Percentiles rank a stretch among this genome's conserved stretches.
These are phyloP conservation scores for Drosophila aff. DNA, from an alignment of 1,140 invertebrate species.

Conservation along the genomic window DNA sequence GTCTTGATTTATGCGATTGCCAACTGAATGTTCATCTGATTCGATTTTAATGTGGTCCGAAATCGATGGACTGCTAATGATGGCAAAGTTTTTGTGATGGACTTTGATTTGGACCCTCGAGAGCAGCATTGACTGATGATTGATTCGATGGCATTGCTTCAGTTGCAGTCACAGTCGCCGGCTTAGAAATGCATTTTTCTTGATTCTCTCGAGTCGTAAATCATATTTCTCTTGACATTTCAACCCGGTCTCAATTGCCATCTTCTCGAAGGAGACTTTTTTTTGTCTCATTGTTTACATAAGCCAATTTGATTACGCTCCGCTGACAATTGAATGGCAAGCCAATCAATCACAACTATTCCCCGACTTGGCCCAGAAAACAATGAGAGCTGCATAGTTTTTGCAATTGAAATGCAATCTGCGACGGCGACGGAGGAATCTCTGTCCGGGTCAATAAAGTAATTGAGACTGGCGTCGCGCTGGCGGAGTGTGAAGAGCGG, in stretches of 20 bases:
- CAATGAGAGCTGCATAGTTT: constrained; percentile 37
- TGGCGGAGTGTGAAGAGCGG: constrained; percentile 29
- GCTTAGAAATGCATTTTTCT: constrained; percentile 32
- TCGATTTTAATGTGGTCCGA: constrained; percentile 56
- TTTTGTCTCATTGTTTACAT: constrained; percentile 63
- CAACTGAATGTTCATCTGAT: constrained; percentile 31
- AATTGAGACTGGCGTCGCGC: constrained; percentile 77
- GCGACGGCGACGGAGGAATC: constrained; percentile 29
- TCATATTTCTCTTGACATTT: constrained; percentile 81
- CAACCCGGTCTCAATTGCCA: constrained; percentile 68
- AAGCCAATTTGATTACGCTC: constrained; percentile 78
- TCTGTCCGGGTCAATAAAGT: constrained; percentile 71
- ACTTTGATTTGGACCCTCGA: constrained; percentile 32
- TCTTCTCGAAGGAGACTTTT: constrained; percentile 21
- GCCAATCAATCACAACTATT: constrained; percentile 73
- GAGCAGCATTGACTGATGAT: constrained; percentile 21
- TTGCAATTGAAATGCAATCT: constrained; percentile 62
- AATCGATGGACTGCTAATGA: constrained; percentile 13
- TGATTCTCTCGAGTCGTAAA: constrained; percentile 55
- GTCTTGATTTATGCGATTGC: constrained; percentile 56
- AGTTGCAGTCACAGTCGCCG: constrained; percentile 10
- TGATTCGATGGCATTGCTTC: constrained; percentile 43
- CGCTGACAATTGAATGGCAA: constrained; percentile 70
- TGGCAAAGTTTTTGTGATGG: constrained; percentile 21
- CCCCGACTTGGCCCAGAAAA: constrained; percentile 53